Evolutionary conservation across 2,797 vertebrate genomes (phyloP), one percentile per base, ranked within the genome.

Genomic region (Varecia variegata): DNA sequence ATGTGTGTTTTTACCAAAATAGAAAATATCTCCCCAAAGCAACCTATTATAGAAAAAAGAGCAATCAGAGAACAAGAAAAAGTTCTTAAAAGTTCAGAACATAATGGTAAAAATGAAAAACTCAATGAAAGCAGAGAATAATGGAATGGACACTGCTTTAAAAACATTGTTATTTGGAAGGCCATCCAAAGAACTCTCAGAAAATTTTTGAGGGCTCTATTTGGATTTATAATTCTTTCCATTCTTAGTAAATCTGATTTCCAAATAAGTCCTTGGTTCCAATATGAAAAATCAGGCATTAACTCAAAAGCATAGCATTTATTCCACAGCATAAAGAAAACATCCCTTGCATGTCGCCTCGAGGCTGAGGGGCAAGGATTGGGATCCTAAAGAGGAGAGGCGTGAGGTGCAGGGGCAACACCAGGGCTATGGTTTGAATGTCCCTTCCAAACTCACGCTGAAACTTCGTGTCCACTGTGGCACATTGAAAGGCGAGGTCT

Each of bases 201-300:
- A 40, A 74, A 68, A 88, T 27, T 5, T 50, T 38, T 65, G 52
- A 94, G 56, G 30, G 35, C 20, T 27, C 14, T 77, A 47, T 89
- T 80, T 82, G 54, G 92, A 40, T 91, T 97, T 95, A 77, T 86
- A 84, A 86, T 88, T 62, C 68, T 52, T 95, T 91, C 82, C n/a
- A 56, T 89, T 35, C 60, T 91, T 85, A 95, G 40, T 90, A 82
- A 88, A 27, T 90, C 50, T 21, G 65, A 65, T 71, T 90, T 94
- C 77, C 86, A 93, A 97, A 87, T 30, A 85, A 88, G 38, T 79
- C 76, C 58, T 45, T 80, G 70, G 62, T 83, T 60, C 79, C 74
- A 32, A 30, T 56, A 81, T 14, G 1, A 82, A 86, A 80, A 82
- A 30, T 56, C 88, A 84, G 77, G 7, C 23, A n/a, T 68, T 43